Percentiles rank a stretch among this genome's conserved stretches.
phyloP scores from a whole-genome alignment of 2,113 vertebrate species.

The Oncorhynchus kisutch region DNA sequence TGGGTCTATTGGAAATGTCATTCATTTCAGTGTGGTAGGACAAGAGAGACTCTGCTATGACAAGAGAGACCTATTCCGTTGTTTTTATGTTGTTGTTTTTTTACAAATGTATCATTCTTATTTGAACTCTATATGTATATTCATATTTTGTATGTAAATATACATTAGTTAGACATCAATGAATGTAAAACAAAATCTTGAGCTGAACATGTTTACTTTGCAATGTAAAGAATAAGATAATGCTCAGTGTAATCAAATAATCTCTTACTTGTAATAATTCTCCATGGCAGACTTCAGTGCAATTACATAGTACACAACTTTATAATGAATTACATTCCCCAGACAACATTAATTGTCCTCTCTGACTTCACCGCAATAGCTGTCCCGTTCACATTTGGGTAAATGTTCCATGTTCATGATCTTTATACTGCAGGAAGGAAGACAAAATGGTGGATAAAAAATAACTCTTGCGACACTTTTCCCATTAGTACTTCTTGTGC shows the following conservation, averaged over 20 bases:
- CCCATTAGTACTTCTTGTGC: neutral
- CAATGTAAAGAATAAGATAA: neutral
- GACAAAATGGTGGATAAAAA: neutral
- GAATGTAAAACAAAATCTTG: conserved; percentile 9
- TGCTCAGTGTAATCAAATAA: neutral
- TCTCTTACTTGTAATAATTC: neutral
- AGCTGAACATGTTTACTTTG: conserved; percentile 1
- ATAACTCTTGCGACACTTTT: neutral
- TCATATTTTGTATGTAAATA: conserved; percentile 13
- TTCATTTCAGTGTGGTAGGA: neutral
- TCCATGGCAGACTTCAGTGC: conserved; percentile 14
- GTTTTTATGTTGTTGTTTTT: neutral
- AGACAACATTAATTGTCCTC: neutral
- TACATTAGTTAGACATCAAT: conserved; percentile 22
- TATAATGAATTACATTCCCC: neutral
- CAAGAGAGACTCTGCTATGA: neutral
- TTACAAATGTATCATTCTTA: conserved; percentile 28
- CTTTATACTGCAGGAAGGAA: neutral
- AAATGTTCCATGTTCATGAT: no score
- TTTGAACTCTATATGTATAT: conserved; percentile 25
- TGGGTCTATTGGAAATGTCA: neutral
- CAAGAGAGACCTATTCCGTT: neutral
- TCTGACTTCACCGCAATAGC: neutral
- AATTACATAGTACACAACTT: conserved; percentile 33
- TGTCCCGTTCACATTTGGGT: no score